Evolutionary conservation across 2,888 invertebrate genomes (phyloP), one percentile per base, ranked within the genome.

Genomic region (Agrotis clavis): DNA sequence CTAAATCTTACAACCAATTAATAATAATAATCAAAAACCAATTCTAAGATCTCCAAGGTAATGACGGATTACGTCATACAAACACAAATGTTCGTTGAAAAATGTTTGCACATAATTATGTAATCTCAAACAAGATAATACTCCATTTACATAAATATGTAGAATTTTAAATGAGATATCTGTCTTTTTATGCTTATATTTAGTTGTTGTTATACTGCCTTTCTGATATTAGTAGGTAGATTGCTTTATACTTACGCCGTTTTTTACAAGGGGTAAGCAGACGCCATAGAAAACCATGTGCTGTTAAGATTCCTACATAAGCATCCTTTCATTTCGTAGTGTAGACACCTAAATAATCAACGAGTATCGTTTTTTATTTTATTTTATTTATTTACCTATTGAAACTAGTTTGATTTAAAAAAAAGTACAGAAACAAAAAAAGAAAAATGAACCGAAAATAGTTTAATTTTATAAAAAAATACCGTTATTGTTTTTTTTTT

Each of bases 101-200:
- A 69, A 41, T 47, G 45, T 61, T 66, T 66, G 25, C 66, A 53
- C 61, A 65, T 75, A 64, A 75, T 75, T 75, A 67, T 47, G 19
- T 54, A 70, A 79, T 79, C 67, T 75, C 64, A 51, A 41, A 18
- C 45, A 47, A 47, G 11, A 25, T 45, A 63, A 48, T 41, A 54
- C 57, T 51, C 7, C 45, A 65, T 79, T 79, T 51, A 63, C 65
- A 61, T 70, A 67, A 60, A 48, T 47, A 48, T 41, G 16, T 30
- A 30, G 48, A 21, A 14, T 65, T 62, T 59, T 51, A 59, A 30
- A 51, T 59, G 18, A 65, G 18, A 56, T 18, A 2, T 60, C 47
- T 41, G 61, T 76, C 70, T 79, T 71, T 75, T 61, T 13, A 47
- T 25, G 47, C 56, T 56, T 11, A 9, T 48, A 48, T 71, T 71